Evolutionary conservation across 2,888 invertebrate species (phyloP).

Genomic region (Patella caerulea): DNA sequence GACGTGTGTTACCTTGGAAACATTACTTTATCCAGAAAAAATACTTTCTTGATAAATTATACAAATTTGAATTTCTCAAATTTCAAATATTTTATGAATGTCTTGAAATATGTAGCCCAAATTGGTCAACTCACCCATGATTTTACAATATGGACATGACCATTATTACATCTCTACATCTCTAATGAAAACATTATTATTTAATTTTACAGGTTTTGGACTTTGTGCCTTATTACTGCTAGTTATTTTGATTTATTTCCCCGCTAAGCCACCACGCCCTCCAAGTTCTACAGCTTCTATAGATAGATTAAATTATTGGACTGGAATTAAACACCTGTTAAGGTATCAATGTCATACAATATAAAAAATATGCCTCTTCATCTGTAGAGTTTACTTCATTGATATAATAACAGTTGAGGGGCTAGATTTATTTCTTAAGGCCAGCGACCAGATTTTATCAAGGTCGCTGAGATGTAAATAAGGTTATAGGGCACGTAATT

Average conservation of each 20-base stretch:
- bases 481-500: too few relatives aligned
- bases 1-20: too few relatives aligned
- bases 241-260: constrained; percentile 57
- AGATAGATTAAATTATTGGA: constrained; percentile 47
- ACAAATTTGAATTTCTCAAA: neutral
- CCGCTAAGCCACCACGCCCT: constrained; percentile 54
- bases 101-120: neutral
- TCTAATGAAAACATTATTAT: too few relatives aligned
- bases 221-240: constrained; percentile 40
- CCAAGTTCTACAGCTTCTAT: constrained; percentile 58
- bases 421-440: too few relatives aligned
- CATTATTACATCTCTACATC: neutral
- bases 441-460: too few relatives aligned
- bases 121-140: neutral
- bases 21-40: too few relatives aligned
- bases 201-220: constrained; percentile 39
- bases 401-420: too few relatives aligned
- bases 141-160: neutral
- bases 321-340: constrained; percentile 43
- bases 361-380: neutral
- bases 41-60: too few relatives aligned
- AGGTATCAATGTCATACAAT: constrained; percentile 32
- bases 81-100: neutral
- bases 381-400: too few relatives aligned
- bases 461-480: too few relatives aligned